Evolutionary conservation across 1,140 invertebrate species (phyloP).

Genomic region (Diorhabda elongata): DNA sequence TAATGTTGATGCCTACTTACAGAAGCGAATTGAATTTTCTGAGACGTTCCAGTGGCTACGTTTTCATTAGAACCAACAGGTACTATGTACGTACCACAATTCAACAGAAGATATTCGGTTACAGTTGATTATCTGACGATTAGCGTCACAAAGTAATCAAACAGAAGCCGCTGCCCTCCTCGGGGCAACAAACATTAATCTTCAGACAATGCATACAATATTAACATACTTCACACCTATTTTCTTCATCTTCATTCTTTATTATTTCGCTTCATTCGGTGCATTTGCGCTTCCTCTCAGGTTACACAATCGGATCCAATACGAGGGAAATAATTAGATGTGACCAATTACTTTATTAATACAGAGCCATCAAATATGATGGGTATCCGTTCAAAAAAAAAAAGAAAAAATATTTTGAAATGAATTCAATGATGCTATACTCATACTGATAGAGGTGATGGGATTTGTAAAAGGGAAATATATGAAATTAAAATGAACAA

Average conservation of each 20-base stretch:
- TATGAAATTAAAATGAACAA: too few species aligned
- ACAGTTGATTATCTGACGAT: slow-evolving; percentile 27
- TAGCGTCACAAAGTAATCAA: slow-evolving; percentile 23
- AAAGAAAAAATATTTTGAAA: too few species aligned
- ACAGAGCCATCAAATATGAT: too few species aligned
- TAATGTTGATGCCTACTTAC: too few species aligned
- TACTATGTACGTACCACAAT: background rate
- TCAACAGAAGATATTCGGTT: slow-evolving; percentile 15
- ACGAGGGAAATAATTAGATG: background rate
- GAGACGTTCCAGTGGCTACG: too few species aligned
- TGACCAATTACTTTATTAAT: background rate
- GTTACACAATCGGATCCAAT: background rate
- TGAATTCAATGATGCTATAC: too few species aligned
- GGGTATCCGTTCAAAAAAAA: too few species aligned
- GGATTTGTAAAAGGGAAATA: too few species aligned
- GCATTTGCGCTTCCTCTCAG: background rate
- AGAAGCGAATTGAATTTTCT: too few species aligned
- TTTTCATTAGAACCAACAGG: slow-evolving; percentile 4
- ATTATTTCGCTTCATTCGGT: slow-evolving; percentile 1
- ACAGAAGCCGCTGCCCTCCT: slow-evolving; percentile 26
- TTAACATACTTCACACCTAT: slow-evolving; percentile 25
- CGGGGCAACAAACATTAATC: slow-evolving; percentile 22
- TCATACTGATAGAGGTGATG: too few species aligned
- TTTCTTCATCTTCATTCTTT: background rate
- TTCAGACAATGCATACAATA: slow-evolving; percentile 26